Percentiles rank a stretch among this genome's conserved stretches.
These are phyloP conservation scores for Cyclopterus lumpus DNA, from an alignment of 2,797 vertebrate species.

Conservation along the genomic window DNA sequence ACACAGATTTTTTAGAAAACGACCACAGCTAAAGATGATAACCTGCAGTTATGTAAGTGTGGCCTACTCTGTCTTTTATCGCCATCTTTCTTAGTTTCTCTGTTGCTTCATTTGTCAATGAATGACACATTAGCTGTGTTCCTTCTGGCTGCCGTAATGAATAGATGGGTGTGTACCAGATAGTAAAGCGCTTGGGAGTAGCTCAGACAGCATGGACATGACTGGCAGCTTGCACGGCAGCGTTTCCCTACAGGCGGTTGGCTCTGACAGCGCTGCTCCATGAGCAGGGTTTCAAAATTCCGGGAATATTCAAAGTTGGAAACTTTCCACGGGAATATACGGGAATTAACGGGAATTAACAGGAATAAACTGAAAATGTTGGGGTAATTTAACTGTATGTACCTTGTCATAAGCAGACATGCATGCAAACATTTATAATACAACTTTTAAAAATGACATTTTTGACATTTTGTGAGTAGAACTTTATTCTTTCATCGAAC, in stretches of 20 bases:
- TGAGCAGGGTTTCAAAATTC: too few relatives aligned
- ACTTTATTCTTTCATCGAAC: too few relatives aligned
- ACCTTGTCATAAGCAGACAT: too few relatives aligned
- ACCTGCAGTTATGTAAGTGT: slow-evolving; percentile 72
- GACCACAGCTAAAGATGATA: slow-evolving; percentile 50
- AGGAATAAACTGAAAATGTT: too few relatives aligned
- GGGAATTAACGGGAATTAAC: too few relatives aligned
- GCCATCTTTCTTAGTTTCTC: not conserved
- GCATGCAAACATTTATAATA: too few relatives aligned
- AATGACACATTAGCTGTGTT: not conserved
- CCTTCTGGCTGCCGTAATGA: not conserved
- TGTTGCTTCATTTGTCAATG: not conserved
- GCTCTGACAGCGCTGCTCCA: slow-evolving; percentile 34
- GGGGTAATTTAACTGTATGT: too few relatives aligned
- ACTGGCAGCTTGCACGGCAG: slow-evolving; percentile 46
- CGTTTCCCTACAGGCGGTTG: slow-evolving; percentile 51
- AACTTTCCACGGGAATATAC: too few relatives aligned
- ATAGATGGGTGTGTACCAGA: slow-evolving; percentile 25
- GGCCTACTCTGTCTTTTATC: not conserved
- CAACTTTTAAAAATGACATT: too few relatives aligned
- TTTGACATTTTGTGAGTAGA: too few relatives aligned
- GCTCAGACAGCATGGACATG: slow-evolving; percentile 35
- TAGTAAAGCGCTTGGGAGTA: slow-evolving; percentile 19
- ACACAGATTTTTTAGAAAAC: slow-evolving; percentile 74
- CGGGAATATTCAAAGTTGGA: too few relatives aligned